phyloP scores from a whole-genome alignment of 2,888 invertebrate genomes.

The Creontiades dilutus region DNA sequence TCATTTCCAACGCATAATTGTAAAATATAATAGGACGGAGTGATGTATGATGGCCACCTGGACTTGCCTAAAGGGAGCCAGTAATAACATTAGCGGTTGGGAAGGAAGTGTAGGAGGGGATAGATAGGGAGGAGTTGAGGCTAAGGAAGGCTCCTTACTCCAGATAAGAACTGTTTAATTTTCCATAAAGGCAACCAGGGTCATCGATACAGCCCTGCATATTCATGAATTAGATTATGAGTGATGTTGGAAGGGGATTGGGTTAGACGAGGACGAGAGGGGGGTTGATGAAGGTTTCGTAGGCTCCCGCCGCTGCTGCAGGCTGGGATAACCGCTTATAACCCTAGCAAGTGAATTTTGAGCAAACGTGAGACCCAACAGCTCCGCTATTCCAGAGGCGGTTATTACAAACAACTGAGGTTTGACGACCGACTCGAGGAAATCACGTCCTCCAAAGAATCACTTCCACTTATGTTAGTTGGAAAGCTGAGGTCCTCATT shows the following conservation, averaged over 20 bases:
- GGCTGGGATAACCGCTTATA: slow-evolving; percentile 39
- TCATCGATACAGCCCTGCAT: slow-evolving; percentile 50
- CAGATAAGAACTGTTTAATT: slow-evolving; percentile 52
- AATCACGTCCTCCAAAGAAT: background rate
- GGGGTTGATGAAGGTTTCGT: slow-evolving; percentile 46
- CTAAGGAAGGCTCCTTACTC: slow-evolving; percentile 40
- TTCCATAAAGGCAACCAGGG: slow-evolving; percentile 54
- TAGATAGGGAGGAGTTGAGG: background rate
- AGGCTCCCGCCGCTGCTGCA: background rate
- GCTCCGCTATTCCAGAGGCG: background rate
- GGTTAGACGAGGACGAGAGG: slow-evolving; percentile 28
- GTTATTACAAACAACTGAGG: slow-evolving; percentile 9
- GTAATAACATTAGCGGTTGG: slow-evolving; percentile 61
- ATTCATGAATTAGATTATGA: slow-evolving; percentile 55
- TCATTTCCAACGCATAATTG: background rate
- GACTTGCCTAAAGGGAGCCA: slow-evolving; percentile 42
- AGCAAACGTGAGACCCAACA: background rate
- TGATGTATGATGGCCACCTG: slow-evolving; percentile 46
- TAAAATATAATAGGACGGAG: background rate
- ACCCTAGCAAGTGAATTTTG: slow-evolving; percentile 15
- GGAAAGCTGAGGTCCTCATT: too few species aligned
- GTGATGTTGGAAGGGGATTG: slow-evolving; percentile 44
- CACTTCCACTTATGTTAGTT: too few species aligned
- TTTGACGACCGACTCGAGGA: background rate
- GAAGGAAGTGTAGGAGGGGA: background rate